Evolutionary conservation across 2,888 invertebrate species (phyloP).

Genomic region (Allygus modestus): DNA sequence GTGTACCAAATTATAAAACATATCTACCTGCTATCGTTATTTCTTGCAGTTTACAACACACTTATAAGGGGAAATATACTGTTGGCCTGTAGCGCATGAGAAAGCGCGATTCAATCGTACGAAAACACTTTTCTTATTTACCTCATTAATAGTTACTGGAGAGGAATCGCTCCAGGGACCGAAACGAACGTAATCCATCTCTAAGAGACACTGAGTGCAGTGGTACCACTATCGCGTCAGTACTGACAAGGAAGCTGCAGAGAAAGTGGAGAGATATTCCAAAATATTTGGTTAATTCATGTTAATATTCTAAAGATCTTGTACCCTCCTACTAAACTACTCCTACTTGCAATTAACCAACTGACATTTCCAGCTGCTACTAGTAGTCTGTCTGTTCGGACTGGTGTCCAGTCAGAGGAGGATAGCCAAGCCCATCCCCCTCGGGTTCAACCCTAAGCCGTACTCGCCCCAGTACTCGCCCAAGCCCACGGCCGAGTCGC

Average conservation of each 20-base stretch:
- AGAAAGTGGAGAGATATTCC: conserved; percentile 32
- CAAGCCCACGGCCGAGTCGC: conserved; percentile 26
- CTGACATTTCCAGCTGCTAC: not conserved
- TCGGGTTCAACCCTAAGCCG: conserved; percentile 53
- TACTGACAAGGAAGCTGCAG: conserved; percentile 31
- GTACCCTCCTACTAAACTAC: no score
- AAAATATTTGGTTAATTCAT: no score
- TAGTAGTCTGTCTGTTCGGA: conserved; percentile 29
- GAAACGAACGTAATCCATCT: not conserved
- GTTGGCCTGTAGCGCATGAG: no score
- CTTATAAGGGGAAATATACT: no score
- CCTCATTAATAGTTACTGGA: conserved; percentile 17
- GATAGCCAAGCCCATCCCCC: conserved; percentile 54
- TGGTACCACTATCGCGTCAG: not conserved
- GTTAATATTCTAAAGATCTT: no score
- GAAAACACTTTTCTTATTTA: no score
- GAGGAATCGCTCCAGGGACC: not conserved
- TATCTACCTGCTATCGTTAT: no score
- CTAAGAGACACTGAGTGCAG: conserved; percentile 15
- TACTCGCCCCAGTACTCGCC: conserved; percentile 46
- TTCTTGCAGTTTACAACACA: no score
- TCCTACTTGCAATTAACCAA: no score
- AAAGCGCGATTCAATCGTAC: no score
- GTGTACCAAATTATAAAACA: no score
- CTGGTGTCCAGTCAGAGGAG: conserved; percentile 30